Evolutionary conservation across 2,888 invertebrate genomes (phyloP), one percentile per base, ranked within the genome.

Genomic region (Meliscaeva auricollis): DNA sequence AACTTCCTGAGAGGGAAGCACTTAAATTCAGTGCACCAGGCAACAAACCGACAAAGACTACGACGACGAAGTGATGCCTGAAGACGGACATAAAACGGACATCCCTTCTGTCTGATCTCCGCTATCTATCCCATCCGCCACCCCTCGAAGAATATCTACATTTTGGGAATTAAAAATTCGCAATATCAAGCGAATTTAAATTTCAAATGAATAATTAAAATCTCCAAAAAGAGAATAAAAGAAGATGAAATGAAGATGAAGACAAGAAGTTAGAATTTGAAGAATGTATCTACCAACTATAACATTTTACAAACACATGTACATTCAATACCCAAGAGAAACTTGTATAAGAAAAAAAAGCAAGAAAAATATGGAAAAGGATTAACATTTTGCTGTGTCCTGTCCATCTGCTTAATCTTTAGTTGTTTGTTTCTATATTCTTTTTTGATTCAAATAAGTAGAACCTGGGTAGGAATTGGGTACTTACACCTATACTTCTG

Each of bases 131-230:
- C 26, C n/a, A 17, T 17, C 11, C 17, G 11, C 11, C 48, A 13
- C 26, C 32, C 17, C 7, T 6, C 11, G 9, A 9, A 46, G 17
- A 7, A 46, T 8, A 17, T 17, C 17, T 41, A 85, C 60, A 54
- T 26, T 66, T 84, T 84, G 35, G 75, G 66, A 56, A 85, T 69
- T 77, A 76, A 77, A 81, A 50, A 85, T 81, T 85, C 77, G 81
- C 81, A 81, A 81, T 81, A 81, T 73, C 73, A 77, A 85, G 81
- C 69, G 69, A 81, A 76, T 85, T 85, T 73, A 85, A 85, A 81
- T 81, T 81, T 76, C 73, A 81, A 85, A 85, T 85, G 85, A 85
- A 85, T 85, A 85, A 81, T 85, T 85, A 85, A 85, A 73, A 76
- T 85, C 46, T 54, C 8, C 8, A 52, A 64, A 58, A 64, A 48